phyloP scores from a whole-genome alignment of 2,888 invertebrate species.

The Macaria liturata region DNA sequence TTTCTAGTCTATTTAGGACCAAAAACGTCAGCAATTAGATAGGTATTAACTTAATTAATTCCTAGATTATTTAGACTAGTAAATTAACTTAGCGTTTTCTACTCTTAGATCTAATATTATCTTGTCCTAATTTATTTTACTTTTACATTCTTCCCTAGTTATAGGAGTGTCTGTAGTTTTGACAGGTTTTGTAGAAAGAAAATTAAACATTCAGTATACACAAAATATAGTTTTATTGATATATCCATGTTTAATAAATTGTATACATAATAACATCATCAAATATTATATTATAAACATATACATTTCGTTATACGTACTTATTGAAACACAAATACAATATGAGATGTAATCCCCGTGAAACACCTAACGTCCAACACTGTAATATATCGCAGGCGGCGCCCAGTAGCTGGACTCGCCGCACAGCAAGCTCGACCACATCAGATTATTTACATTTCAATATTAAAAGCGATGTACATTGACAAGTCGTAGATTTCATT shows the following conservation, averaged over 20 bases:
- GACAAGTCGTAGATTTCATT: slow-evolving; percentile 70
- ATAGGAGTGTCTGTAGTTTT: slow-evolving; percentile 29
- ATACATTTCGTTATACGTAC: slow-evolving; percentile 83
- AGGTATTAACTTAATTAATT: slow-evolving; percentile 15
- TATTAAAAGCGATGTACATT: slow-evolving; percentile 75
- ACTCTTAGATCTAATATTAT: too few species aligned
- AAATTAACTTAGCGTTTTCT: too few species aligned
- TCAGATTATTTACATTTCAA: slow-evolving; percentile 73
- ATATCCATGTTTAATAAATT: slow-evolving; percentile 84
- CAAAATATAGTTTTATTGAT: slow-evolving; percentile 85
- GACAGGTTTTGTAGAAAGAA: slow-evolving; percentile 50
- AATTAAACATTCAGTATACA: slow-evolving; percentile 78
- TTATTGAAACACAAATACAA: slow-evolving; percentile 82
- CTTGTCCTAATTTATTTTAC: not conserved
- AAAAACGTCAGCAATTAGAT: slow-evolving; percentile 37
- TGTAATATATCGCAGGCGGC: slow-evolving; percentile 44
- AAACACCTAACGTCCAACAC: slow-evolving; percentile 69
- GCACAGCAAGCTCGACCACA: slow-evolving; percentile 66
- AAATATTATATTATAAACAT: slow-evolving; percentile 84
- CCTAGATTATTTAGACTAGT: too few species aligned
- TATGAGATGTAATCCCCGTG: slow-evolving; percentile 82
- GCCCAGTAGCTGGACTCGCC: slow-evolving; percentile 61
- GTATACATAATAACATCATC: slow-evolving; percentile 84
- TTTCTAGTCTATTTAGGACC: slow-evolving; percentile 65
- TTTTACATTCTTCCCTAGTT: not conserved